Evolutionary conservation across 92 coral and sea anemone genomes (phyloP), one percentile per base, ranked within the genome.

Genomic region (Palythoa grandiflora): DNA sequence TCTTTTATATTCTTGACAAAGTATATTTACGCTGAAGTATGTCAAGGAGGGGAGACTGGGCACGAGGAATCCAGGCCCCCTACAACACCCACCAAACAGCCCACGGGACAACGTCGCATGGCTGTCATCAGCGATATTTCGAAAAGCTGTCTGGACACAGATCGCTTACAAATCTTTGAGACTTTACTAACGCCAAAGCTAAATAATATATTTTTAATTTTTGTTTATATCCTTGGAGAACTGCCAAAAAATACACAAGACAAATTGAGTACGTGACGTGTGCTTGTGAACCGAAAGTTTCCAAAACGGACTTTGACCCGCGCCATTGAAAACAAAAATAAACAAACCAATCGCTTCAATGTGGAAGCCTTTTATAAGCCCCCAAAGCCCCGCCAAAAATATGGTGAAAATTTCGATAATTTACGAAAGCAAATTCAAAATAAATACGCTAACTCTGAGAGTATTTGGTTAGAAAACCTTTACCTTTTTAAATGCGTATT

Each of bases 231-330:
- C 36, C 1, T 12, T 19, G 2, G 5, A 28, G 5, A 35, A 70
- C 6, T 6, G 12, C 7, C 50, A 57, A 16, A 12, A 6, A 9
- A 57, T 15, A 9, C 3, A 3, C 2, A 1, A 28, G 10, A 54
- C 4, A 77, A 77, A 14, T 0, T 15, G 35, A 19, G 44, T 52
- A 77, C 83, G 66, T 77, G 68, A 77, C 44, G 16, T 12, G 40
- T 9, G 44, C n/a, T 1, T 9, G 16, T 21, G 51, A 35, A 54
- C 83, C 38, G 16, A 20, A 53, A 12, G 21, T 52, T 14, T 47
- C 17, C 47, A 77, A 54, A 77, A 19, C 53, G 83, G 83, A 77
- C 83, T 77, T 77, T 77, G 83, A 77, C 68, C 83, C 39, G 6
- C 40, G 1, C 14, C 35, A 37, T 14, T 53, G n/a, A 44, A 14